A percentile compares a stretch with the other conserved stretches of the same genome.
phyloP scores from a whole-genome alignment of 1,140 invertebrate species.

The Sycophaga agraensis region DNA sequence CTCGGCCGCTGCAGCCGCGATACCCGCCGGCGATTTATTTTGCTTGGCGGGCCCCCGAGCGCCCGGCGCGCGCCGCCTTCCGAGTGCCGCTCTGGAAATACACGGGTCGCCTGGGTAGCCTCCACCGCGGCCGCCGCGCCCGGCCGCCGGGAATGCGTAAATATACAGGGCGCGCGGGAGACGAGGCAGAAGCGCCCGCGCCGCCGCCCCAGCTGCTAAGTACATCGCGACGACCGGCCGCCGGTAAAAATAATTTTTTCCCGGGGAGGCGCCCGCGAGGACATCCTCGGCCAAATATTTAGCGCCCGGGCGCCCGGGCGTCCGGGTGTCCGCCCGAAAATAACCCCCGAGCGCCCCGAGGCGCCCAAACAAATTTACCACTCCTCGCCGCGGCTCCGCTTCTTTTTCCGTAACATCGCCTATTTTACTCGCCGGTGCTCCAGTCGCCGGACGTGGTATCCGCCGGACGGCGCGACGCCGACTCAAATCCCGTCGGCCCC shows the following conservation, averaged over 20 bases:
- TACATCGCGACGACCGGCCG: too few species aligned
- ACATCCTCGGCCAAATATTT: neutral
- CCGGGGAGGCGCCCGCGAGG: neutral
- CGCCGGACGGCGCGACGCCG: too few species aligned
- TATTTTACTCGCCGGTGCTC: neutral
- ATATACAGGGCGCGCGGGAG: constrained; percentile 46
- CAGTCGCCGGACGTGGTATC: too few species aligned
- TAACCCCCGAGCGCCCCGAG: neutral
- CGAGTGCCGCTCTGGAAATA: constrained; percentile 44
- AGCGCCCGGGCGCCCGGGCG: neutral
- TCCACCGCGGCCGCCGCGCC: constrained; percentile 47
- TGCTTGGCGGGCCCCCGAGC: too few species aligned
- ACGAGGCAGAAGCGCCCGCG: constrained; percentile 33
- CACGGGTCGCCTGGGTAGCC: constrained; percentile 45
- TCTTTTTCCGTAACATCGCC: neutral
- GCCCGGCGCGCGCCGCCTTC: neutral
- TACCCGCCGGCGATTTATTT: too few species aligned
- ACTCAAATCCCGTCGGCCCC: too few species aligned
- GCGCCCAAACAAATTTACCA: constrained; percentile 19
- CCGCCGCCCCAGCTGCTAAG: too few species aligned
- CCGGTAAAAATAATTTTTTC: neutral
- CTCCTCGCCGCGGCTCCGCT: neutral
- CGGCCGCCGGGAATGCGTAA: constrained; percentile 49
- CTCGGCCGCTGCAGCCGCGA: too few species aligned
- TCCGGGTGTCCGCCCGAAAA: constrained; percentile 15